Evolutionary conservation across 1,140 invertebrate genomes (phyloP).

Genomic region (Hyles euphorbiae): DNA sequence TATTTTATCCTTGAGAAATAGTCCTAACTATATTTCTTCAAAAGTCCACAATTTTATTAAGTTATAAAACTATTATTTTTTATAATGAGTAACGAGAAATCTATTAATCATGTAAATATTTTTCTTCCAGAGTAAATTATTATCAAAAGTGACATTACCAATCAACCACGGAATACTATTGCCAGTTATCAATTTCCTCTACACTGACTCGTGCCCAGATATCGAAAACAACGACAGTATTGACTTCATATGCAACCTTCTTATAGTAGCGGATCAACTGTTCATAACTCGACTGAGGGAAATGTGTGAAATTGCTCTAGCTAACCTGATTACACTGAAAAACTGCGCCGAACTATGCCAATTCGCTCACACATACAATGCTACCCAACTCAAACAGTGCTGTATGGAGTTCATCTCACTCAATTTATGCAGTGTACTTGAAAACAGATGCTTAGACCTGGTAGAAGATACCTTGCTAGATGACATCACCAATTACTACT

Average conservation of each 20-base stretch:
- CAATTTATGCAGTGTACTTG: constrained; percentile 82
- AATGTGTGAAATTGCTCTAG: constrained; percentile 80
- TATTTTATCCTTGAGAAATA: too few relatives aligned
- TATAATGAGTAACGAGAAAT: too few relatives aligned
- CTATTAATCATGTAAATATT: too few relatives aligned
- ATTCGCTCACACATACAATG: constrained; percentile 81
- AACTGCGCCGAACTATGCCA: constrained; percentile 83
- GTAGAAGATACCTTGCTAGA: constrained; percentile 76
- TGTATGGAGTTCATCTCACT: constrained; percentile 84
- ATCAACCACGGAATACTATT: constrained; percentile 74
- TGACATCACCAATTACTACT: constrained; percentile 79
- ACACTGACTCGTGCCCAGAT: constrained; percentile 78
- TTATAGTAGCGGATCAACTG: constrained; percentile 83
- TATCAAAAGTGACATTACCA: constrained; percentile 69
- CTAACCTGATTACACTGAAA: constrained; percentile 79
- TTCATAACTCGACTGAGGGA: constrained; percentile 80
- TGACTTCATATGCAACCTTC: constrained; percentile 78
- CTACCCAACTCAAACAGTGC: constrained; percentile 78
- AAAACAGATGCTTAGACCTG: constrained; percentile 77
- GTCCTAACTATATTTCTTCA: too few relatives aligned
- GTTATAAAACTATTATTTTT: too few relatives aligned
- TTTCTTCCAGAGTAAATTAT: constrained; percentile 60
- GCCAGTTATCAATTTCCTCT: constrained; percentile 81
- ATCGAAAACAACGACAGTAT: constrained; percentile 76
- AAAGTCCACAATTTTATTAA: too few relatives aligned